Base-by-base conservation (phyloP, 2,888 invertebrate species). In the Hyalella azteca region DNA sequence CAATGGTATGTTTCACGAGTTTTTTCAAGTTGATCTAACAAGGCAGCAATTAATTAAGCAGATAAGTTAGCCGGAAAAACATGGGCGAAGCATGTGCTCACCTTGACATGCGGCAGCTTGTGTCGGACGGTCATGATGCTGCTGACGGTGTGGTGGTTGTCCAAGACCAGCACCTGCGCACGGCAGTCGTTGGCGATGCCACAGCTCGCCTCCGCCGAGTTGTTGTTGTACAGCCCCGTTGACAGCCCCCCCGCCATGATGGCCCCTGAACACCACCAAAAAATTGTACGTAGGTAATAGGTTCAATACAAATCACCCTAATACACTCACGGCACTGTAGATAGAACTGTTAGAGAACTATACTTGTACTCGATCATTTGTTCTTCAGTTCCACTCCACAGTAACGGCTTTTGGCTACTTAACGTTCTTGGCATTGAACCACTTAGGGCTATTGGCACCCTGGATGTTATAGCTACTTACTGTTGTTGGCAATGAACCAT, bases 371-470 rank as follows among this genome's bases (percentile, higher is more conserved):
- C n/a, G n/a, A n/a, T n/a, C n/a, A n/a, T n/a, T n/a, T n/a, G n/a
- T n/a, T n/a, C n/a, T n/a, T n/a, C n/a, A n/a, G n/a, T n/a, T n/a
- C n/a, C n/a, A n/a, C n/a, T n/a, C n/a, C n/a, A n/a, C n/a, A n/a
- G n/a, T n/a, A n/a, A n/a, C n/a, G n/a, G n/a, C n/a, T n/a, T n/a
- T n/a, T n/a, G n/a, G n/a, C n/a, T n/a, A 48, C 82, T 80, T 40
- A 82, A 80, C 96, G 82, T 96, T 88, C 86, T 95, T 93, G 3
- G 95, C 91, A 85, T 95, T 91, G 87, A 94, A 93, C 97, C 97
- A 97, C 89, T 96, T 93, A 73, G 94, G 93, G 39, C 93, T 92
- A 88, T 97, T 97, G 88, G 95, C 96, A n/a, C 96, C 96, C n/a
- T n/a, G n/a, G n/a, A n/a, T n/a, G n/a, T n/a, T n/a, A n/a, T n/a